Evolutionary conservation across 2,113 vertebrate genomes (phyloP), one percentile per base, ranked within the genome.

Genomic region (Varanus komodoensis): DNA sequence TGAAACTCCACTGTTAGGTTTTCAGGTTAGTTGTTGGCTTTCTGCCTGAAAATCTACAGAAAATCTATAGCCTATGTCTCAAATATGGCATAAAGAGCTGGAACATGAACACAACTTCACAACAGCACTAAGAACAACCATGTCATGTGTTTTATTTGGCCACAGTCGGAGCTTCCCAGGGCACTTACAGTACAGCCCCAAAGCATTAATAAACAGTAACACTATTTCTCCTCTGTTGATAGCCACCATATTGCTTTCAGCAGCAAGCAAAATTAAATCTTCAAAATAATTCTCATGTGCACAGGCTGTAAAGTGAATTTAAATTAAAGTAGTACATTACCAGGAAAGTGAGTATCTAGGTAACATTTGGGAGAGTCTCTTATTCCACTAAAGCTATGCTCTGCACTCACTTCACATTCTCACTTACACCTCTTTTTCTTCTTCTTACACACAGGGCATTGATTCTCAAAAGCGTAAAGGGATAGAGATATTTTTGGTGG

Each of bases 301-400:
- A 93, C 89, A 81, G 95, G 95, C 95, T 97, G 91, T 96, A 96
- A 97, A 97, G 93, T 92, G 94, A 95, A 96, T 95, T 96, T 94
- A 97, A 97, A 97, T 97, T 96, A 96, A 97, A 96, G 92, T 93
- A 96, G 96, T 96, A 93, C 64, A 95, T 96, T 96, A 96, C 82
- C 87, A 81, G 91, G 79, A 91, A 95, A 92, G 91, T 84, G 85
- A 90, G 89, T 88, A 93, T 88, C 77, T 86, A 94, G 94, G 91
- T 90, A 91, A 91, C 90, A 87, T 69, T 92, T 93, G 92, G 92
- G 94, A 90, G 88, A 92, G 71, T 84, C 79, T 86, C 83, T 84
- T 93, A 48, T 81, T 73, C 91, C 69, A 87, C 61, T 93, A 91
- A 94, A 92, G 34, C 64, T 87, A 29, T 84, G 85, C 90, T 93